Base-by-base conservation (phyloP, 2,888 invertebrate species). In the Oscheius myriophilus region DNA sequence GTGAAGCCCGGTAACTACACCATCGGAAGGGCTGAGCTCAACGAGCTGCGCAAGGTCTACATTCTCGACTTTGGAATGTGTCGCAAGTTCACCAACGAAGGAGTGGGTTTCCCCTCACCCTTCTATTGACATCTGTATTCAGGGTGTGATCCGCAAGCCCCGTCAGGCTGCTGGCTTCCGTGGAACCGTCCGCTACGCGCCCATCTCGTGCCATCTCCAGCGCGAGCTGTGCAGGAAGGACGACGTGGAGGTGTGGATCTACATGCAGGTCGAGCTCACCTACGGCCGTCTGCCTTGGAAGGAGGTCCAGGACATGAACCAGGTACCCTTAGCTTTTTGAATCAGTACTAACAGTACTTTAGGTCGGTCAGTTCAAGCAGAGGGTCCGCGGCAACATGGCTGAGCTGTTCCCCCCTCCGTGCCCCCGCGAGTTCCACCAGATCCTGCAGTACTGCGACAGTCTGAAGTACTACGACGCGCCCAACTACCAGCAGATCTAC, bases 111-210 rank as follows among this genome's bases (percentile, higher is more conserved):
- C 75, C 73, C 52, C 75, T 69, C 66, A 78, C 78, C 18, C 73
- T 71, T 53, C 61, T 65, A 1, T n/a, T n/a, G n/a, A n/a, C n/a
- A n/a, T n/a, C n/a, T n/a, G n/a, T n/a, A n/a, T n/a, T n/a, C 67
- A 83, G 72, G 84, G 80, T 33, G 73, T 73, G n/a, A 80, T 80
- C 69, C 62, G 80, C 41, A 84, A 81, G 70, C 84, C 84, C 9
- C 77, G 84, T 46, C 78, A 78, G 46, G 81, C 81, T 14, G 82
- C 82, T 67, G 83, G 82, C 11, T 83, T 83, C 75, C 81, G 82
- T 45, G 83, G 83, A 65, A 83, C 82, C 53, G 83, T 83, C 57
- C 78, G 64, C n/a, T n/a, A n/a, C n/a, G n/a, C n/a, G n/a, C n/a
- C n/a, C n/a, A n/a, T n/a, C n/a, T n/a, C n/a, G n/a, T 83, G 83